Evolutionary conservation across 2,113 vertebrate genomes (phyloP), one percentile per base, ranked within the genome.

Genomic region (Colistium nudipinnis): DNA sequence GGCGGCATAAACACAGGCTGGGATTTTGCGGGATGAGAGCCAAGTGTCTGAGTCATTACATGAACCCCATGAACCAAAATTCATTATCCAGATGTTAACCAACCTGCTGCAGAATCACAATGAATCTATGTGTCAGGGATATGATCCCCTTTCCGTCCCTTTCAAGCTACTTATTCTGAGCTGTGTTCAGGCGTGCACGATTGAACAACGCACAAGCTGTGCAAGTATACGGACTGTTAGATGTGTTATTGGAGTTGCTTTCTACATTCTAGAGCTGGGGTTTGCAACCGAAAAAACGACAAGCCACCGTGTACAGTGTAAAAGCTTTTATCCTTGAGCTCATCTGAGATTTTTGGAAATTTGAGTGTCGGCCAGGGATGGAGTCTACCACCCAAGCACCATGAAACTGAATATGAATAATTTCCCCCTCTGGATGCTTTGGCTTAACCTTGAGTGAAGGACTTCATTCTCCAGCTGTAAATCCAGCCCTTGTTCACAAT

Each of bases 21-120:
- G 35, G 3, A 2, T 7, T 36, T 36, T 36, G 19, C 35, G 39
- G 13, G 72, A 67, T 51, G 11, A 52, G 39, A 13, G 68, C 60
- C 44, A 65, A 27, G 48, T 47, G 20, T 41, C 16, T 70, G 63
- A 63, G 55, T 59, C 51, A 49, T 71, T 77, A 49, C 22, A 60
- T 75, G 74, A 66, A 56, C 62, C 31, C 56, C 16, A 11, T 48
- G 81, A 70, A 60, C 52, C 55, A 31, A 52, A 69, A 61, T 52
- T 20, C 49, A 66, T 74, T 60, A 68, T 61, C 64, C 69, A 85
- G 76, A 85, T 77, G 73, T 74, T 74, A 28, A 35, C 60, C 51
- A 47, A 38, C 47, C 48, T 27, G 16, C 24, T 52, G 41, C 17
- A 1, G 20, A 54, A 31, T 63, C 33, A 62, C 22, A 24, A 28